Evolutionary conservation across 2,797 vertebrate genomes (phyloP).

Genomic region (Labeo calbasu): DNA sequence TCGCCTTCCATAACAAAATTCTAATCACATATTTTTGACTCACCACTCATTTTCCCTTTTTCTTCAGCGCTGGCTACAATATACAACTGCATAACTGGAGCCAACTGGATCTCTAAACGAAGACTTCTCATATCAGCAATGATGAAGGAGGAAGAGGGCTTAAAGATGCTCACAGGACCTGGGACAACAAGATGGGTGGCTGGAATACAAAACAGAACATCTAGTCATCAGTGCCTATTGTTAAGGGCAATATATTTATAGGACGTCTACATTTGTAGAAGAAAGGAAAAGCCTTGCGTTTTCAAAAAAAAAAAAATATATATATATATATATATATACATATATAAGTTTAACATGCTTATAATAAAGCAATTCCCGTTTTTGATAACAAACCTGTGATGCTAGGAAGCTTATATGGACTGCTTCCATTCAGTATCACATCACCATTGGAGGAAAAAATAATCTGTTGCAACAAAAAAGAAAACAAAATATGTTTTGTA

Average conservation of each 20-base stretch:
- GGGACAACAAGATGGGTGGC: slow-evolving; percentile 18
- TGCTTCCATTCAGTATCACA: slow-evolving; percentile 68
- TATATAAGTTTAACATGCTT: background rate
- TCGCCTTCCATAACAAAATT: no score
- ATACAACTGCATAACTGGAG: slow-evolving; percentile 86
- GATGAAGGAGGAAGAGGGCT: slow-evolving; percentile 84
- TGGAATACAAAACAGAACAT: background rate
- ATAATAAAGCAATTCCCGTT: background rate
- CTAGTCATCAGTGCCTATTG: background rate
- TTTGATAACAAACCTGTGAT: slow-evolving; percentile 63
- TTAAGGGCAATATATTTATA: background rate
- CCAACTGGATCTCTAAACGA: slow-evolving; percentile 81
- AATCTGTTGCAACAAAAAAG: slow-evolving; percentile 59
- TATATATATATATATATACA: no score
- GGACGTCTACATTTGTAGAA: background rate
- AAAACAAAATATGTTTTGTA: background rate
- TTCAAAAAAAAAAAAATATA: no score
- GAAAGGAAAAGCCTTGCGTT: background rate
- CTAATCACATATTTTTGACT: background rate
- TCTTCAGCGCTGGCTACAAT: slow-evolving; percentile 72
- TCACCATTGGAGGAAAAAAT: slow-evolving; percentile 69
- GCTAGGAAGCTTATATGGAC: slow-evolving; percentile 66
- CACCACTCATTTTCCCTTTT: slow-evolving; percentile 81
- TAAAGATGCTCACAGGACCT: slow-evolving; percentile 79
- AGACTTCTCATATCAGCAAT: slow-evolving; percentile 75